Evolutionary conservation across 2,888 invertebrate genomes (phyloP), one percentile per base, ranked within the genome.

Genomic region (Pyrocoelia pectoralis): DNA sequence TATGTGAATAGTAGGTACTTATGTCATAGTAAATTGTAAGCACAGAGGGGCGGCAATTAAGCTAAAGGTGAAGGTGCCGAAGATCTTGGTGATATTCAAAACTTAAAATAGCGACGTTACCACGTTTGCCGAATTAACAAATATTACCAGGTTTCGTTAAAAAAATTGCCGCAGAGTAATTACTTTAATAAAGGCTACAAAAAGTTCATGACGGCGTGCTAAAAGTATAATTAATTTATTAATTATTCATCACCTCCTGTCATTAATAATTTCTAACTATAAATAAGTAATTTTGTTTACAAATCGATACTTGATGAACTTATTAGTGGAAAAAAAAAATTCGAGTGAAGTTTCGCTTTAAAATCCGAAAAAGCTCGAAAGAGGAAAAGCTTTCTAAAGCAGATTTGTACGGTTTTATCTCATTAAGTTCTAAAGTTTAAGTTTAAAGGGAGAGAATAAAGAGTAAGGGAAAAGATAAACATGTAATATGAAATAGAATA

Each of bases 401-500:
- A 33, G 33, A 33, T 33, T 33, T 33, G 33, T 10, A 33, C n/a
- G 8, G 8, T 33, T 33, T 33, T 24, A 24, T 33, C 33, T n/a
- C 9, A n/a, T 8, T 8, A 33, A 33, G 33, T 33, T 33, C 8
- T 6, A 33, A 33, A 33, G 33, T 33, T 33, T 4, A 33, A n/a
- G 2, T 33, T 24, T 2, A 33, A 8, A 33, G 33, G 33, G 33
- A 33, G 33, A 33, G n/a, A 33, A n/a, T 10, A 2, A 33, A 8
- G n/a, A 33, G n/a, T 33, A 33, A 33, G n/a, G 33, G 33, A 33
- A 33, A 33, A 33, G 33, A 10, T 33, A 33, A 33, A 33, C 33
- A 33, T 33, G 33, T 33, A 33, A 33, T 33, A 33, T 33, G 33
- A n/a, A 33, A 33, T 33, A 33, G 33, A 33, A 33, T 33, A n/a